A percentile compares a stretch with the other conserved stretches of the same genome.
phyloP scores from a whole-genome alignment of 2,888 invertebrate genomes.

The Candidula unifasciata region DNA sequence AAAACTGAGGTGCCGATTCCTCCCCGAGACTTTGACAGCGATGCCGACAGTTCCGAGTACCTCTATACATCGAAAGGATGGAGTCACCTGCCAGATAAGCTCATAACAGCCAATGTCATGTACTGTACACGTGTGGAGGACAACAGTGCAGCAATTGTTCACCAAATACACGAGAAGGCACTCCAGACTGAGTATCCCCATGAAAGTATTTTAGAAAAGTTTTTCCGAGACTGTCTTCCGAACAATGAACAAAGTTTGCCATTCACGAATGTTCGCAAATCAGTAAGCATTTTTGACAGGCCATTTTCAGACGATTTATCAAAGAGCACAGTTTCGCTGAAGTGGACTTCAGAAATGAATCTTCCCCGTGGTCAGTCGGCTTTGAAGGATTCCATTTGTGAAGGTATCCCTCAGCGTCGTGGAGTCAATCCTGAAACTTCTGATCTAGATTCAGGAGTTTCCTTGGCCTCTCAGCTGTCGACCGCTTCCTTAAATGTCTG shows the following conservation, averaged over 20 bases:
- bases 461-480: background rate
- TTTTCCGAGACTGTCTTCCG: conserved; percentile 23
- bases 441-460: conserved; percentile 5
- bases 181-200: background rate
- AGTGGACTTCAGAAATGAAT: background rate
- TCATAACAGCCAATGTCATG: background rate
- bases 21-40: conserved; percentile 42
- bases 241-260: background rate
- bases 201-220: conserved; percentile 1
- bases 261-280: background rate
- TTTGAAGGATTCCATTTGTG: too few species aligned
- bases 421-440: background rate
- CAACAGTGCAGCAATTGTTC: background rate
- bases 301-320: background rate
- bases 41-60: conserved; percentile 24
- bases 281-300: background rate
- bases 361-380: background rate
- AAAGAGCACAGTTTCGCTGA: background rate
- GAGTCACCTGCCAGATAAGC: background rate
- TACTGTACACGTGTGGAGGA: conserved; percentile 14
- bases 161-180: background rate
- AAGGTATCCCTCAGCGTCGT: background rate
- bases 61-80: conserved; percentile 41
- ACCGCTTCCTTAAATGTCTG: too few species aligned
- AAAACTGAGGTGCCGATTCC: conserved; percentile 16